phyloP scores from a whole-genome alignment of 2,888 invertebrate species.

The Cephus rjabovi region DNA sequence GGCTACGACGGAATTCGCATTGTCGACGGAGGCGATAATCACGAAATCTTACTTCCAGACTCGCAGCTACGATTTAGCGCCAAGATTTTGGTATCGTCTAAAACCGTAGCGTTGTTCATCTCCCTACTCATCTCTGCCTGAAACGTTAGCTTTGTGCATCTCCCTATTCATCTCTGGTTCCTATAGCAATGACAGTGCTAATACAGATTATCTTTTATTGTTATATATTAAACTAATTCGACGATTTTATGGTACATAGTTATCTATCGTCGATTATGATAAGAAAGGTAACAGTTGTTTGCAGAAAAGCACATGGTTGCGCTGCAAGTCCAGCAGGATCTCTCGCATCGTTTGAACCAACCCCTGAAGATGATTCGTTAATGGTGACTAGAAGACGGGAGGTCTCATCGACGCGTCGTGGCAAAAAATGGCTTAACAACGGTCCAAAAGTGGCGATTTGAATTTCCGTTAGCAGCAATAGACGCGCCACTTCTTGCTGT shows the following conservation, averaged over 20 bases:
- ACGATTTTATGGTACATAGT: background rate
- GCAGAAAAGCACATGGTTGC: background rate
- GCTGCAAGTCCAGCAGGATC: background rate
- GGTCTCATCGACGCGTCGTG: slow-evolving; percentile 22
- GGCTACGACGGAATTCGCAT: no score
- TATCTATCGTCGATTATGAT: background rate
- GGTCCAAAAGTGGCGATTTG: slow-evolving; percentile 13
- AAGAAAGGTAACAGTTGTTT: background rate
- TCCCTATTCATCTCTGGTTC: no score
- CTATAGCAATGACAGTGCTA: background rate
- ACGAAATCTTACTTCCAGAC: no score
- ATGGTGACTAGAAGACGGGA: slow-evolving; percentile 23
- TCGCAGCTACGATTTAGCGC: no score
- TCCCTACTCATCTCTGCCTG: no score
- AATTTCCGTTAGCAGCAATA: slow-evolving; percentile 14
- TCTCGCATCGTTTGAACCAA: background rate
- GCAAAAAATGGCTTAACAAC: slow-evolving; percentile 20
- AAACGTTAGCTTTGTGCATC: no score
- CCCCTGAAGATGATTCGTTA: background rate
- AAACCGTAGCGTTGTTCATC: no score
- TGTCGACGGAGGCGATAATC: no score
- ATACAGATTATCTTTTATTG: background rate
- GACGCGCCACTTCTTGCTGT: slow-evolving; percentile 2
- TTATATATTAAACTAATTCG: background rate
- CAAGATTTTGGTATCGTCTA: no score